A percentile compares a stretch with the other conserved stretches of the same genome.
Evolutionary conservation across 2,797 vertebrate species (phyloP).

Genomic region (Sphenodon punctatus): DNA sequence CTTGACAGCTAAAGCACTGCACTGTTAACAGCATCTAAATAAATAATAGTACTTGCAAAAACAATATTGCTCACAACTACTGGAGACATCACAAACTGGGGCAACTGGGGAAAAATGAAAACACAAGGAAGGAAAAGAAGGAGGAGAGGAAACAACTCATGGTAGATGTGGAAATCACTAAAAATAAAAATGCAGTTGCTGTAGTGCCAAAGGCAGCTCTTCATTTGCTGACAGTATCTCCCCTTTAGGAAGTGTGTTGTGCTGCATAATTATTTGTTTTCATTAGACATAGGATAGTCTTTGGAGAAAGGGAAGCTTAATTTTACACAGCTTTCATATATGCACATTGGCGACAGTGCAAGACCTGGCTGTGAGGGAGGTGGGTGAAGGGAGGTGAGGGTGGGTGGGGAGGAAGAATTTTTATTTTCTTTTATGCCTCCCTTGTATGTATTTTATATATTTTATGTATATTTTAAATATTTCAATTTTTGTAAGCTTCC

Average conservation of each 20-base stretch:
- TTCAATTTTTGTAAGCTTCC: too few species aligned
- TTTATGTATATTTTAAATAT: too few species aligned
- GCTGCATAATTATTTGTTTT: constrained; percentile 28
- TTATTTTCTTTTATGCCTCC: too few species aligned
- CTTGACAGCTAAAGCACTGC: constrained; percentile 44
- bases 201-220: background rate
- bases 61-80: constrained; percentile 7
- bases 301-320: background rate
- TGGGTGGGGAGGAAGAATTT: too few species aligned
- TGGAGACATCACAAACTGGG: constrained; percentile 26
- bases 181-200: constrained; percentile 2
- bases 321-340: background rate
- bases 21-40: constrained; percentile 46
- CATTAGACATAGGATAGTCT: background rate
- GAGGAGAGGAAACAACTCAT: background rate
- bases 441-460: too few species aligned
- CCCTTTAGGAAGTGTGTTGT: background rate
- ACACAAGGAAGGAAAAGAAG: background rate
- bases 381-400: too few species aligned
- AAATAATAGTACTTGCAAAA: constrained; percentile 40
- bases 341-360: too few species aligned
- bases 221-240: background rate
- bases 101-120: background rate
- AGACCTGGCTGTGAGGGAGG: too few species aligned
- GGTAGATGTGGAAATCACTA: background rate